A percentile compares a stretch with the other conserved stretches of the same genome.
These are phyloP conservation scores for Chlorodrepanis virens DNA, from an alignment of 2,113 vertebrate species.

Conservation along the genomic window DNA sequence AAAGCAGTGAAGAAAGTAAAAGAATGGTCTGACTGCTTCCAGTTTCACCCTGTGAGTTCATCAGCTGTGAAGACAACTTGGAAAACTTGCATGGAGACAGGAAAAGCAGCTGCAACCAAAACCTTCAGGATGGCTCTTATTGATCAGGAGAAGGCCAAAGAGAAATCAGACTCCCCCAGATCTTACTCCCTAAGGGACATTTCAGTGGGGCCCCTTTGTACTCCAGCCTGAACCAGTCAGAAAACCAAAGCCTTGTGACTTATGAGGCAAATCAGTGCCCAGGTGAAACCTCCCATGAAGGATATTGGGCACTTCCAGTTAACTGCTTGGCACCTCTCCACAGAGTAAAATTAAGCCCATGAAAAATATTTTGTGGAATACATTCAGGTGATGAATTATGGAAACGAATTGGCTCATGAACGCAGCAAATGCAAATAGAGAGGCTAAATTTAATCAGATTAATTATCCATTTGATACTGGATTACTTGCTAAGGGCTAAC, in stretches of 20 bases:
- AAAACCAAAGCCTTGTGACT: background rate
- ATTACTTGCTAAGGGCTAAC: constrained; percentile 28
- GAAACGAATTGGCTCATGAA: constrained; percentile 12
- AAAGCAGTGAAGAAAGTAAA: background rate
- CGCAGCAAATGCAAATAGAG: constrained; percentile 36
- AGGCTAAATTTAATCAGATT: constrained; percentile 14
- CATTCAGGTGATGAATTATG: constrained; percentile 38
- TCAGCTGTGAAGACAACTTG: background rate
- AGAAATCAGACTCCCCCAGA: background rate
- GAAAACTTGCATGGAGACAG: rapidly evolving
- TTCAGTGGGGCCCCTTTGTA: background rate
- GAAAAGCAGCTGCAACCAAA: background rate
- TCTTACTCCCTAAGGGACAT: rapidly evolving
- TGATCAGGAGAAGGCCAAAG: background rate
- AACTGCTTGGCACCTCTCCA: constrained; percentile 20
- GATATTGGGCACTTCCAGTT: constrained; percentile 20
- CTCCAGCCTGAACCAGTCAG: background rate
- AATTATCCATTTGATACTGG: constrained; percentile 35
- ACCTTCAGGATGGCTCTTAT: background rate
- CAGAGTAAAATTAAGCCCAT: background rate
- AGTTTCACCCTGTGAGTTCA: background rate
- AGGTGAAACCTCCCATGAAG: constrained; percentile 12
- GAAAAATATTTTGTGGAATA: constrained; percentile 57
- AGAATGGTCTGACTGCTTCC: background rate
- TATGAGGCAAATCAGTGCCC: background rate